Base-by-base conservation (phyloP, 2,113 vertebrate genomes). In the Oenanthe melanoleuca region DNA sequence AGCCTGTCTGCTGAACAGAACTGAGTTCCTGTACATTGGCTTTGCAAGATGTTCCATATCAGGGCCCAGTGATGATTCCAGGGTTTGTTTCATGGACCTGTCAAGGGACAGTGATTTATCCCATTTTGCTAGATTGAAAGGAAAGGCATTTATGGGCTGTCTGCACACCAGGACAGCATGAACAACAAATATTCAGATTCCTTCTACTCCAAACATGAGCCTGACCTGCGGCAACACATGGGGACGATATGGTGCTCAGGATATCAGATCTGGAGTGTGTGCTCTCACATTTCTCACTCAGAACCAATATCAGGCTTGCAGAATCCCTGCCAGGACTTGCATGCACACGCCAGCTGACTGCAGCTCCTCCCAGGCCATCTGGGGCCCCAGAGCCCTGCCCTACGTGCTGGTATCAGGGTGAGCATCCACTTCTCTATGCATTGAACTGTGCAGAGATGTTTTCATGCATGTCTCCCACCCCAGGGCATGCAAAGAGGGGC, bases 261-360 rank as follows among this genome's bases (percentile, higher is more conserved):
- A 61, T 83, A 88, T 73, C 85, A 92, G 82, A 90, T 92, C 86
- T 83, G 67, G 21, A 86, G 42, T 7, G 38, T 73, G 64, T 52
- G 52, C 80, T 88, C 94, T 96, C 91, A 78, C 65, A 86, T 92
- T 96, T 88, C 91, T 90, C 86, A 31, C 69, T 95, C 91, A 88
- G 67, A 90, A 90, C 72, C 60, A 92, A 8, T 70, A 66, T 71
- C 67, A 93, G 82, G 40, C 86, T 84, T 25, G 33, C 79, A 80
- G 79, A 82, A 89, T n/a, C 70, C 79, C 75, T 94, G 88, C 82
- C 6, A 6, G 74, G 78, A 52, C 42, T 65, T 63, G 57, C 61
- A 80, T 74, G 64, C 88, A 69, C 45, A 65, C 52, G 60, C 28
- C 56, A 90, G 88, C 89, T 96, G 92, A 83, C 82, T 84, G 63